Conservation (phyloP, 2,797 vertebrate genomes). For the Enteromius anoplus region DNA sequence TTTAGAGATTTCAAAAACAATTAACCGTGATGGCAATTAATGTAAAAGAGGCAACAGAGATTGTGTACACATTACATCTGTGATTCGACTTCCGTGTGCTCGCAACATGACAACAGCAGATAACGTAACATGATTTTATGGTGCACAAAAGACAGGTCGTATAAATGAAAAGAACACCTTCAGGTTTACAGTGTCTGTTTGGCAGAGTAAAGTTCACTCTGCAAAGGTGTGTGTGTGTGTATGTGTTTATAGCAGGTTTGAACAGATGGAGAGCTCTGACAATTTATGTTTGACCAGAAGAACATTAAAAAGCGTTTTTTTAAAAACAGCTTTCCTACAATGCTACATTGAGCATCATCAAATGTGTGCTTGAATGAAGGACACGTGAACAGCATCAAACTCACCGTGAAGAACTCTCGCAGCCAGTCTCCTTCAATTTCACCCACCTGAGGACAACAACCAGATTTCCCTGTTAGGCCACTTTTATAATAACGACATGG, state of each 20-base stretch:
- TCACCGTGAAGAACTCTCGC: constrained; percentile 80
- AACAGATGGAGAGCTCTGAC: constrained; percentile 18
- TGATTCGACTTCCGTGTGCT: not conserved
- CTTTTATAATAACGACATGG: constrained; percentile 1
- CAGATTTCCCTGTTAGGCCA: constrained; percentile 27
- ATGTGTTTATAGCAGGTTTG: constrained; percentile 4
- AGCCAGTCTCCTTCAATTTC: constrained; percentile 82
- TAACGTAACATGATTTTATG: constrained; percentile 4
- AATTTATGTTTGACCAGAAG: not conserved
- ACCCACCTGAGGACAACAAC: constrained; percentile 70
- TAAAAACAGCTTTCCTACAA: not conserved
- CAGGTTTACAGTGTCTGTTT: not conserved
- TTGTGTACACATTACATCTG: not conserved
- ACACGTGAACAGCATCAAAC: constrained; percentile 38
- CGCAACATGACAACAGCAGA: not conserved
- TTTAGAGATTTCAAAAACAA: not conserved
- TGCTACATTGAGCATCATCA: not conserved
- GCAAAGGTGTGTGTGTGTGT: not conserved
- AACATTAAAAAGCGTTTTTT: not conserved
- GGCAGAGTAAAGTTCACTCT: constrained; percentile 35
- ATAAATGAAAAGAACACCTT: constrained; percentile 27
- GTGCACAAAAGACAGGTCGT: not conserved
- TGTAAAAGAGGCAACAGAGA: not conserved
- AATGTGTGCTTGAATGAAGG: not conserved
- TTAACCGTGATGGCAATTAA: not conserved